Evolutionary conservation across 2,888 invertebrate species (phyloP), one percentile per base, ranked within the genome.

Genomic region (Aphidius colemani): DNA sequence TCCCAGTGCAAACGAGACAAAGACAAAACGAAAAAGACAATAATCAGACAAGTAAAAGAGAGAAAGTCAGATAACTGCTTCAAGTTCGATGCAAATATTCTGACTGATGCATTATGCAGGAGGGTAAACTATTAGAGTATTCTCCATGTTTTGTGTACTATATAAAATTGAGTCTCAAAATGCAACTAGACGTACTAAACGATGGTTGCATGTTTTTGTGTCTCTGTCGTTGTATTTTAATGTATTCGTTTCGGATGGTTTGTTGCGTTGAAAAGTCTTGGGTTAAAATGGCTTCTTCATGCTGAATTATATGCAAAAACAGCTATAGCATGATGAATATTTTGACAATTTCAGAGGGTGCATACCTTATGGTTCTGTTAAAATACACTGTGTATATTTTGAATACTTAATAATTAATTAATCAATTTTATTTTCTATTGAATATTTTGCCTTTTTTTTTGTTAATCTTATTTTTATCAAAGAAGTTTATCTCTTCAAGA

Each of bases 31-130:
- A 67, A 51, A 65, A 66, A 56, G 59, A 45, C 65, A 67, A 59
- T 61, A 59, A 48, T 50, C 51, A 30, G 56, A 59, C 55, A 63
- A 62, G 62, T 66, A 59, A 64, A 46, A 61, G 64, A 59, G 67
- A 64, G 61, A 65, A 71, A 70, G 69, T 50, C 71, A 69, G 69
- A 72, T 69, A 72, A 75, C 74, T 75, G 77, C 74, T 73, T 74
- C 68, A 76, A 75, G 76, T 78, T 77, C 74, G 75, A 78, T 78
- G 77, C 76, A 77, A 78, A 78, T 78, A 75, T 73, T 71, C 75
- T 71, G 70, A 71, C 72, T 74, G 73, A 74, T 77, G 78, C 76
- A 78, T 78, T 77, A 78, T 78, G 77, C 78, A 78, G 72, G 72
- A 75, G 76, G 77, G 70, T 30, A 30, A 76, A 77, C 76, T 77